These are phyloP conservation scores for Telmatochromis sp. DNA, from an alignment of 2,113 vertebrate genomes.

Conservation along the genomic window DNA sequence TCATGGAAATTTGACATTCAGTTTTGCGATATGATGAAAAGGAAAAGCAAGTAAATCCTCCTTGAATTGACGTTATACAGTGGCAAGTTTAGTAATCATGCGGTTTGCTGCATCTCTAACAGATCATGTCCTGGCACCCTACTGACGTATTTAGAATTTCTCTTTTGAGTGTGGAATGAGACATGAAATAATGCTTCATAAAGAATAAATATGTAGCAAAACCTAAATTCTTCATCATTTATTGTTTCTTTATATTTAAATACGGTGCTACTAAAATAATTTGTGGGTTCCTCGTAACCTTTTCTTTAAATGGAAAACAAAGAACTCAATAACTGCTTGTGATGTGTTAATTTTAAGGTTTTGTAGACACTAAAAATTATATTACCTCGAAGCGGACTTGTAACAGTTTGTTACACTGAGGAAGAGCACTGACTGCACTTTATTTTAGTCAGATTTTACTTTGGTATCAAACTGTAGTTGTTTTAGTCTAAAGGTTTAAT, in stretches of 20 bases:
- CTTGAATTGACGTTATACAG: neutral
- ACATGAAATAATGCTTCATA: neutral
- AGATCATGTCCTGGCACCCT: neutral
- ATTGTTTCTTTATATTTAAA: neutral
- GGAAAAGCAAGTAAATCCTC: neutral
- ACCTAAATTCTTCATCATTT: neutral
- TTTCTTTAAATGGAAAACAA: neutral
- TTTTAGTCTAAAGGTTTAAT: neutral
- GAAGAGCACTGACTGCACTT: neutral
- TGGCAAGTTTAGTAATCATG: neutral
- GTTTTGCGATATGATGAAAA: rapidly evolving
- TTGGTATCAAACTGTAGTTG: neutral
- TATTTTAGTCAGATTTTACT: neutral
- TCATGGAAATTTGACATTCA: neutral
- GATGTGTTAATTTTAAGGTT: neutral
- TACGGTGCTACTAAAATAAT: neutral
- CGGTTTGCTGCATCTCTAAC: too few species aligned
- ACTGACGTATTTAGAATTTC: neutral
- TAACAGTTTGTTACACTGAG: neutral
- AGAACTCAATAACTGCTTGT: neutral
- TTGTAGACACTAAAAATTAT: neutral
- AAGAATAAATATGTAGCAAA: neutral
- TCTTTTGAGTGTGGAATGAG: neutral
- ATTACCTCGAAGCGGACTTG: rapidly evolving
- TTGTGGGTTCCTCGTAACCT: neutral